Evolutionary conservation across 2,888 invertebrate genomes (phyloP), one percentile per base, ranked within the genome.

Genomic region (Glyphotaelius pellucidus): DNA sequence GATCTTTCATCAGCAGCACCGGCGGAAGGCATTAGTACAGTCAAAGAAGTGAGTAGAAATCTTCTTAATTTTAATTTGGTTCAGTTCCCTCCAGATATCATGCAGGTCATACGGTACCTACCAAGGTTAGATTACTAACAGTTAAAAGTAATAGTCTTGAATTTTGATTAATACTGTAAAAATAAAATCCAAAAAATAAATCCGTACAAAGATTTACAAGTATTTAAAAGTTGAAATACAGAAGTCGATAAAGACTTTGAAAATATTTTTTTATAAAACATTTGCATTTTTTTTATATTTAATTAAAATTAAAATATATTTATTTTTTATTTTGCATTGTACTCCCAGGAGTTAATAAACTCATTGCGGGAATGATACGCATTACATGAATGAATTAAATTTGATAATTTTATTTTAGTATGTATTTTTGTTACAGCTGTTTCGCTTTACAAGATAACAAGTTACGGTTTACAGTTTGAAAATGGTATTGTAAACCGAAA

Each of bases 1-100:
- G 96, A 96, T 93, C 81, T 96, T 95, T 95, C 97, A 35, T 96
- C 96, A 93, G 95, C 96, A 93, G 95, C 95, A n/a, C n/a, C n/a
- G n/a, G n/a, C n/a, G 80, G 96, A 97, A 85, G 52, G 88, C 19
- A 89, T 89, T 35, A 35, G 35, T 12, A 4, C 79, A 35, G 86
- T 86, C n/a, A 86, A 35, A 25, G 86, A 90, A n/a, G 86, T 80
- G 15, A 85, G 84, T n/a, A 47, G 84, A 12, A 32, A 52, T 52
- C 9, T 67, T 25, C 67, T 67, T 7, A 9, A 25, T 7, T 9
- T 9, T 25, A 3, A 0, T 25, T 19, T 25, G 9, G 7, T 25
- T 9, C 1, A 67, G 25, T 9, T 25, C 1, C 7, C 67, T 25
- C 25, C 19, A 67, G 67, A 12, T 47, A 11, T 47, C 14, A 67